Percentiles rank a stretch among this genome's conserved stretches.
These are phyloP conservation scores for Bettongia penicillata DNA, from an alignment of 2,113 vertebrate species.

Conservation along the genomic window DNA sequence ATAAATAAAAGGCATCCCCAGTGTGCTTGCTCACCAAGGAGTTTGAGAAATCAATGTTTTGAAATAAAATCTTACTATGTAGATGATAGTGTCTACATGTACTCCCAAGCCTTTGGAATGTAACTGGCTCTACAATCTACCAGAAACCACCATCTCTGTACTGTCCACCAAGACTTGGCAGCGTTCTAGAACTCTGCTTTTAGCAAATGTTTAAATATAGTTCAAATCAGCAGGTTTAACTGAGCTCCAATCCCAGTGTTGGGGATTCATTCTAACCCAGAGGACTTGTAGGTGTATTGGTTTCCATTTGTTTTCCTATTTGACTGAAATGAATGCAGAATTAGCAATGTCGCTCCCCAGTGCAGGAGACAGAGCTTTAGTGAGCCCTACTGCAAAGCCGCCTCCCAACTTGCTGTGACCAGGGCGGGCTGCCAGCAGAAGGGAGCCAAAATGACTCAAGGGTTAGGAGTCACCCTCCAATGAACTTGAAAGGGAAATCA, in stretches of 20 bases:
- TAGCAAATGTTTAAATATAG: slow-evolving; percentile 65
- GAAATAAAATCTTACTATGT: not conserved
- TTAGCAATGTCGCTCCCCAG: not conserved
- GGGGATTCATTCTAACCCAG: slow-evolving; percentile 18
- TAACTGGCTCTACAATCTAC: not conserved
- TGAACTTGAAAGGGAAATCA: slow-evolving; percentile 59
- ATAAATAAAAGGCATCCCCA: not conserved
- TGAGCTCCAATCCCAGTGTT: slow-evolving; percentile 28
- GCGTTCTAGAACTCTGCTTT: slow-evolving; percentile 27
- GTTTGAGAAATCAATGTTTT: slow-evolving; percentile 17
- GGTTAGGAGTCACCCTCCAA: not conserved
- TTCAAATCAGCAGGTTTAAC: slow-evolving; percentile 41
- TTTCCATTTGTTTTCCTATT: slow-evolving; percentile 1
- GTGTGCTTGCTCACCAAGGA: not conserved
- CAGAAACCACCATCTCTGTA: slow-evolving; percentile 7
- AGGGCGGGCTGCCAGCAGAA: slow-evolving; percentile 5
- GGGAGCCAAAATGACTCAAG: not conserved
- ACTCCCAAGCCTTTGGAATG: not conserved
- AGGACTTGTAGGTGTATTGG: not conserved
- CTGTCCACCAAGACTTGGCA: not conserved
- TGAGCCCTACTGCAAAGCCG: not conserved
- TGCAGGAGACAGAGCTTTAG: not conserved
- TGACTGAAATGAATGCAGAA: not conserved
- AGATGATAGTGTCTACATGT: not conserved
- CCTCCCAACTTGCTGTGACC: not conserved